Evolutionary conservation across 2,797 vertebrate species (phyloP), one percentile per base, ranked within the genome.

Genomic region (Fringilla coelebs): DNA sequence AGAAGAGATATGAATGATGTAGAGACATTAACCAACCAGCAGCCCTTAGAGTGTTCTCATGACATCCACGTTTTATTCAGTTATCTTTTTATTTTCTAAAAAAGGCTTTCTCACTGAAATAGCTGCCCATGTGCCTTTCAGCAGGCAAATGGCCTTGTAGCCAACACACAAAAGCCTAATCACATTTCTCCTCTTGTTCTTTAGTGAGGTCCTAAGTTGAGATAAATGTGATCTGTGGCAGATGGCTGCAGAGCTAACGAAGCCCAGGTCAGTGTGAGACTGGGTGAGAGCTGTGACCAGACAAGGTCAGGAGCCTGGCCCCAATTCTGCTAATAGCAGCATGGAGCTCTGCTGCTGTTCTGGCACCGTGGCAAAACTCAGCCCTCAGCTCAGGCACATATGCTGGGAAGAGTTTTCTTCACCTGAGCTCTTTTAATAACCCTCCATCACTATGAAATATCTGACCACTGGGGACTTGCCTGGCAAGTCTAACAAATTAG

Each of bases 401-500:
- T 94, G 91, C 75, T 89, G 67, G 65, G 84, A 94, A 95, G 90
- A 88, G 79, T 58, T 96, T 90, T 76, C 70, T 92, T 96, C 89
- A 90, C 94, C 93, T 91, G 84, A 91, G 91, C 76, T 89, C 94
- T 94, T 97, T 93, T 96, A 88, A 92, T 95, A 96, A 93, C 77
- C 43, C 84, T 96, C 93, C 90, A 77, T 96, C 90, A 91, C 89
- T 90, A 78, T 82, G 95, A 96, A 96, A 85, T 92, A 94, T 96
- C 73, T 94, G 95, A 95, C 93, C 96, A 85, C 94, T 62, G 70
- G 94, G 94, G 93, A 96, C 93, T 94, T 71, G 71, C 89, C 94
- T 97, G 96, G 96, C 95, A 97, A 95, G 96, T 78, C 80, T 93
- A 92, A 97, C 95, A 97, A 98, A 97, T 94, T 93, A 93, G 83